Evolutionary conservation across 2,888 invertebrate genomes (phyloP), one percentile per base, ranked within the genome.

Genomic region (Marasmarcha lunaedactyla): DNA sequence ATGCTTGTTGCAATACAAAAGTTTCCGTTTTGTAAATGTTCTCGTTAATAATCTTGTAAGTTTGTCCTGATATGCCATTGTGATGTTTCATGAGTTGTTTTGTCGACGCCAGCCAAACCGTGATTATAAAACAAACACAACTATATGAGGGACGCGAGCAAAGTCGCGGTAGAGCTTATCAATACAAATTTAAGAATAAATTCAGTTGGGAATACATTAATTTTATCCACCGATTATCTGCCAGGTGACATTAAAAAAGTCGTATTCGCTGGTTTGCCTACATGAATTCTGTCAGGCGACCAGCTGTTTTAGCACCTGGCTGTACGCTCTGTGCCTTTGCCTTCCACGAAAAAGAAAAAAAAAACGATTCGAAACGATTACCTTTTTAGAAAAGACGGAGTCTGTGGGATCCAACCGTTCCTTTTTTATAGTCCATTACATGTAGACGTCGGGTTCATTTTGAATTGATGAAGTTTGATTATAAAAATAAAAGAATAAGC

Each of bases 301-400:
- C 76, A 71, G 78, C 71, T 79, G 78, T 62, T 66, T 48, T 46
- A 53, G 60, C 81, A 79, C 73, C 78, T 79, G 78, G 73, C 78
- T 79, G 54, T 65, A 61, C 63, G 67, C 74, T 71, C 71, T 78
- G 72, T 76, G 48, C 55, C 56, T 56, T 51, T 44, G 53, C 59
- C 62, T 68, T 69, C 69, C 54, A 64, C 52, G 69, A 63, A 70
- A 64, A 57, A 44, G 47, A 55, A 64, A 65, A 63, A 70, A 71
- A 69, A 65, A 55, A 50, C 25, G 20, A 6, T 5, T 48, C 48
- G 54, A 59, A 47, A 57, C 68, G 69, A 76, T 76, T 74, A 74
- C 72, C 68, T 72, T 77, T 70, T 67, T 67, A 69, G 69, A 72
- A 70, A 70, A 67, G 69, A 66, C 53, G 57, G 50, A 56, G 54